These are phyloP conservation scores for Noctua janthina DNA, from an alignment of 2,888 invertebrate genomes.

Conservation along the genomic window DNA sequence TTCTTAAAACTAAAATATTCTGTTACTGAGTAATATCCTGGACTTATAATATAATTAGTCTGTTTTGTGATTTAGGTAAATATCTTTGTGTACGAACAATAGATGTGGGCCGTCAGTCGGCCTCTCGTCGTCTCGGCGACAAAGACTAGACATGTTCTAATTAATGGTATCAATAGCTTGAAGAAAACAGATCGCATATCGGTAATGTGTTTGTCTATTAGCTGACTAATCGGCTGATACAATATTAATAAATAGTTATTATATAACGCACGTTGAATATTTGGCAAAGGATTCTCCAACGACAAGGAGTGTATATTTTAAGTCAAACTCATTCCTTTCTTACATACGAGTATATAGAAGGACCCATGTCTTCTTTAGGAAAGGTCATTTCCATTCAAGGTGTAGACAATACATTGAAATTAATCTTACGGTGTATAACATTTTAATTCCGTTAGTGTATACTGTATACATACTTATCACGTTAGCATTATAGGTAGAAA, in stretches of 20 bases:
- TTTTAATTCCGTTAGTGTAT: neutral
- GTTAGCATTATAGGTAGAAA: neutral
- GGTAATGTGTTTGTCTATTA: constrained; percentile 66
- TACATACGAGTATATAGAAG: neutral
- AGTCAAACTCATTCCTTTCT: neutral
- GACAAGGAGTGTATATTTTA: too few relatives aligned
- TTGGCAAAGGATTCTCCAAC: neutral
- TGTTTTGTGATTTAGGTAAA: constrained; percentile 19
- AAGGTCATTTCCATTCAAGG: neutral
- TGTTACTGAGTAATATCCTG: neutral
- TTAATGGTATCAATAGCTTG: constrained; percentile 57
- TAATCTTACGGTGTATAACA: neutral
- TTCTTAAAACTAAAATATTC: neutral
- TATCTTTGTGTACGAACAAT: constrained; percentile 33
- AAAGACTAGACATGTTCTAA: constrained; percentile 44
- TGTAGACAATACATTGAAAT: neutral
- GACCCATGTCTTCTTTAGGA: neutral
- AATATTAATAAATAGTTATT: neutral
- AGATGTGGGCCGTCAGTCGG: constrained; percentile 19
- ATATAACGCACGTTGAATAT: neutral
- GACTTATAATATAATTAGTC: neutral
- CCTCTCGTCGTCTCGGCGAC: constrained; percentile 15
- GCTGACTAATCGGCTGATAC: constrained; percentile 36
- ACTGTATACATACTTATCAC: neutral
- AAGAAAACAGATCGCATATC: constrained; percentile 56